Base-by-base conservation (phyloP, 2,797 vertebrate species). In the Onychomys leucogaster region DNA sequence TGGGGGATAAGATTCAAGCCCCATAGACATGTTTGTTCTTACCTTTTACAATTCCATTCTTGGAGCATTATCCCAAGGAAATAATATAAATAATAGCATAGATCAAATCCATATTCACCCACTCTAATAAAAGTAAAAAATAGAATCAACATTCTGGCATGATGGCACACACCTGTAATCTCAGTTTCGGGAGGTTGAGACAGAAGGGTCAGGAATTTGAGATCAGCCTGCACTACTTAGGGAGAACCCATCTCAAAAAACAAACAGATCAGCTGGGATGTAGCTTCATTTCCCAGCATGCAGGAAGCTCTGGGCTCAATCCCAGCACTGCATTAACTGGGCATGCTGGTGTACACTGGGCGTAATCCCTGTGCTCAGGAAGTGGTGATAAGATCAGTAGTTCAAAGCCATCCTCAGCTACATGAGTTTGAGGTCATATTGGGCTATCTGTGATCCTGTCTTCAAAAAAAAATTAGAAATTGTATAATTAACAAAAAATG, bases 61-160 rank as follows among this genome's bases (percentile, higher is more conserved):
- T 87, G 25, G 78, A 21, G 37, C 52, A 55, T 94, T 84, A 65
- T 76, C 82, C 37, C 27, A 76, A 69, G 34, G 55, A 83, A 92
- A 90, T 95, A 86, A 97, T 59, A 55, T 55, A 55, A 55, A 55
- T 55, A 55, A 55, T 90, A 95, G 86, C 86, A 78, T 90, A 85
- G 37, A 87, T 73, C 78, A 93, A 78, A 84, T 14, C 65, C 81
- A 34, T 37, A 25, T 49, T 49, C 4, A 83, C 90, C 34, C 90
- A 19, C 57, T 69, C 49, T 59, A 77, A 46, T 37, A 2, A 34
- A 34, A 93, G 91, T 87, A 93, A 83, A 25, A 63, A 83, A 78
- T 27, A 90, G 34, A 67, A 52, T 49, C 19, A n/a, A 89, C 17
- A 76, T 43, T 41, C 55, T 65, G 57, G 29, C 37, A 19, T 37